phyloP scores from a whole-genome alignment of 1,140 invertebrate genomes.

The Drosophila sulfurigaster region DNA sequence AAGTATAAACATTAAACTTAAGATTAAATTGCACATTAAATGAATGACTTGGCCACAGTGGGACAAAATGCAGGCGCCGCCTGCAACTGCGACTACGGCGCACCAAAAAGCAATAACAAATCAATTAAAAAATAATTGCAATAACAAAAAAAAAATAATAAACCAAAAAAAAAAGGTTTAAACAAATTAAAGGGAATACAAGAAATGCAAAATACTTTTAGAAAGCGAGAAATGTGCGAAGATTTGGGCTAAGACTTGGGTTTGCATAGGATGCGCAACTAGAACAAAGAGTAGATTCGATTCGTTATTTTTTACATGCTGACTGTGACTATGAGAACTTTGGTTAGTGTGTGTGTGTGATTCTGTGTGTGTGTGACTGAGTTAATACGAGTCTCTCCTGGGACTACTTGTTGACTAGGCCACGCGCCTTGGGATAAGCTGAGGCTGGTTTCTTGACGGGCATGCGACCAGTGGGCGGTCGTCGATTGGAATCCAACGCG shows the following conservation, averaged over 20 bases:
- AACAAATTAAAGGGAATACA: conserved; percentile 19
- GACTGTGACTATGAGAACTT: conserved; percentile 75
- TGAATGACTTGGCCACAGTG: conserved; percentile 52
- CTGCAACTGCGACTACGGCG: conserved; percentile 5
- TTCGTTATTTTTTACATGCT: conserved; percentile 27
- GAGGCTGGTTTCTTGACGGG: conserved; percentile 79
- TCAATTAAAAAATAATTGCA: conserved; percentile 39
- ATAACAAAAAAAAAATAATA: conserved; percentile 48
- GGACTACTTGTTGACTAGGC: conserved; percentile 82
- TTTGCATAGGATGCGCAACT: conserved; percentile 47
- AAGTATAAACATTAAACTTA: conserved; percentile 61
- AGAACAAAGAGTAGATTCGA: conserved; percentile 44
- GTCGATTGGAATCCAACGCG: conserved; percentile 73
- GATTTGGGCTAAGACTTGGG: conserved; percentile 63
- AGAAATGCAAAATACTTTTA: conserved; percentile 46
- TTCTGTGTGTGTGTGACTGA: conserved; percentile 29
- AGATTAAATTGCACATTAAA: conserved; percentile 68
- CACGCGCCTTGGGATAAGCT: conserved; percentile 84
- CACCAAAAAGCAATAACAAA: conserved; percentile 66
- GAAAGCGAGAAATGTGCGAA: conserved; percentile 66
- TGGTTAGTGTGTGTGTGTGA: conserved; percentile 62
- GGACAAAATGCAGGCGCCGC: conserved; percentile 57
- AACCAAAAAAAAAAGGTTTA: conserved; percentile 12
- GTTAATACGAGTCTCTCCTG: conserved; percentile 12
- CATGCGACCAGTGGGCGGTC: conserved; percentile 72